These are phyloP conservation scores for Eupelmus urozonus DNA, from an alignment of 2,888 invertebrate genomes.

Conservation along the genomic window DNA sequence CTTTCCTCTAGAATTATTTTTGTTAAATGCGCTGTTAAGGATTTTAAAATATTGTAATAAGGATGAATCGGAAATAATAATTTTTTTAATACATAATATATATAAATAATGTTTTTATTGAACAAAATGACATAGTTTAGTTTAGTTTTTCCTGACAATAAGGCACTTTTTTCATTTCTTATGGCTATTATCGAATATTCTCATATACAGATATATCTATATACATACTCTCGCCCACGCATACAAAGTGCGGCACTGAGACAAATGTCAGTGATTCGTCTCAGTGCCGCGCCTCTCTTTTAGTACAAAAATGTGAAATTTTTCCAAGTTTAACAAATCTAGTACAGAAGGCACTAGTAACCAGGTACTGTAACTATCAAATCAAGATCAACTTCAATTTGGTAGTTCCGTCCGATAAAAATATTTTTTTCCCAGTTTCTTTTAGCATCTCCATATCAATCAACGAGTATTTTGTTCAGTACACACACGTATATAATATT, in stretches of 20 bases:
- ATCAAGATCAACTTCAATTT: constrained; percentile 52
- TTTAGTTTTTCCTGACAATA: constrained; percentile 63
- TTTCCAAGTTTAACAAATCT: constrained; percentile 47
- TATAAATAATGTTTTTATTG: constrained; percentile 75
- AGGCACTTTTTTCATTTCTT: constrained; percentile 67
- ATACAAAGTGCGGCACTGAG: constrained; percentile 45
- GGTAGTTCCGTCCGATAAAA: constrained; percentile 48
- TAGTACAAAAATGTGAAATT: constrained; percentile 46
- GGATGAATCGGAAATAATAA: constrained; percentile 54
- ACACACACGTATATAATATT: constrained; percentile 25
- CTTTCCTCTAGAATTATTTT: constrained; percentile 40
- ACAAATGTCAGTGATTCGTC: constrained; percentile 45
- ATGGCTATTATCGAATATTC: constrained; percentile 62
- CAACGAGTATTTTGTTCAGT: constrained; percentile 56
- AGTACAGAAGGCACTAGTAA: constrained; percentile 44
- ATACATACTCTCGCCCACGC: constrained; percentile 67
- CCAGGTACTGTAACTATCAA: constrained; percentile 49
- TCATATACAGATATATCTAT: constrained; percentile 69
- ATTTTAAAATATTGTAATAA: constrained; percentile 47
- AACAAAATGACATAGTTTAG: constrained; percentile 70
- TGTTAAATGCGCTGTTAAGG: constrained; percentile 53
- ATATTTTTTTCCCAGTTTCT: constrained; percentile 23
- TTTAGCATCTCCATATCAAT: constrained; percentile 31
- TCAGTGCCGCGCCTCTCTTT: constrained; percentile 37
- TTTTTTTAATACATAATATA: constrained; percentile 58